phyloP scores from a whole-genome alignment of 2,888 invertebrate genomes.

The Anorthoa munda region DNA sequence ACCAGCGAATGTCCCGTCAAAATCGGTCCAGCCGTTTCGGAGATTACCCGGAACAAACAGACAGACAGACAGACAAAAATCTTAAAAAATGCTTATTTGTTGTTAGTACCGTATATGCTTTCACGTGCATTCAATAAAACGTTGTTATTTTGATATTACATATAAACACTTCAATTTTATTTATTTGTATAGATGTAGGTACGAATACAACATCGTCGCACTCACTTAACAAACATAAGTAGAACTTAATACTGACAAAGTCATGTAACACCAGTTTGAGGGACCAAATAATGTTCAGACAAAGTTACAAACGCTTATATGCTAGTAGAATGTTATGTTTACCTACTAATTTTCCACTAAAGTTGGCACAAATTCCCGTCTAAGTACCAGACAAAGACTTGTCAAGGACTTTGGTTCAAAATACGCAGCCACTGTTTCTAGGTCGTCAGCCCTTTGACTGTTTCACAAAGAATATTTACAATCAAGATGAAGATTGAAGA shows the following conservation, averaged over 20 bases:
- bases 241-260: slow-evolving; percentile 21
- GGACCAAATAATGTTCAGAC: slow-evolving; percentile 31
- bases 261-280: slow-evolving; percentile 30
- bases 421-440: slow-evolving; percentile 25
- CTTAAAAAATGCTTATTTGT: too few relatives aligned
- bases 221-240: slow-evolving; percentile 30
- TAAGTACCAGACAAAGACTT: slow-evolving; percentile 27
- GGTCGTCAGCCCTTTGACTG: slow-evolving; percentile 11
- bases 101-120: too few relatives aligned
- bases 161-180: too few relatives aligned
- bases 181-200: too few relatives aligned
- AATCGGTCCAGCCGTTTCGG: too few relatives aligned
- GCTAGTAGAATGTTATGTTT: slow-evolving; percentile 24
- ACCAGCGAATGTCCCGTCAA: too few relatives aligned
- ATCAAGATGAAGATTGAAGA: not conserved
- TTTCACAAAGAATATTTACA: slow-evolving; percentile 11
- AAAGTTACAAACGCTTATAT: slow-evolving; percentile 44
- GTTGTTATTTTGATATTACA: too few relatives aligned
- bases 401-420: slow-evolving; percentile 25
- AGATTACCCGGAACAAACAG: too few relatives aligned
- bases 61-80: too few relatives aligned
- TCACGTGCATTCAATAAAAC: too few relatives aligned
- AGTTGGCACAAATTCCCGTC: slow-evolving; percentile 34
- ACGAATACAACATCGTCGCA: not conserved
- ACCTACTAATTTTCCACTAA: slow-evolving; percentile 39